Evolutionary conservation across 1,140 invertebrate species (phyloP).

Genomic region (Archivesica marissinica): DNA sequence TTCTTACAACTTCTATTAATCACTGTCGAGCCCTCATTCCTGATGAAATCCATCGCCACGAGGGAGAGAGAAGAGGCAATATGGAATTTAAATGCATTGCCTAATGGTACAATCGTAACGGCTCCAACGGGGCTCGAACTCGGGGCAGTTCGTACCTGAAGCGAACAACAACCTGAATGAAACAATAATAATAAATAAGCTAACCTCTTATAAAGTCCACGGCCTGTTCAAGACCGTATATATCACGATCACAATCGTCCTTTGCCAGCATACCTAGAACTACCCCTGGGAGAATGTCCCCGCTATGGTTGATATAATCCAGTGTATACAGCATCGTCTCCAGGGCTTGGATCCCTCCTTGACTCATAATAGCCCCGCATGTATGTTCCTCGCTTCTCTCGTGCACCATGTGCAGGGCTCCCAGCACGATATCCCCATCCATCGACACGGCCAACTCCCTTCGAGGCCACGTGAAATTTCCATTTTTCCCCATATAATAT

Average conservation of each 20-base stretch:
- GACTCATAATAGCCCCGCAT: slow-evolving; percentile 97
- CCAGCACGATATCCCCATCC: slow-evolving; percentile 91
- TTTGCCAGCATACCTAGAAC: slow-evolving; percentile 94
- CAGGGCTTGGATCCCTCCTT: slow-evolving; percentile 94
- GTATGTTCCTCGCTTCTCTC: slow-evolving; percentile 91
- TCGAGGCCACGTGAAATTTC: slow-evolving; percentile 89
- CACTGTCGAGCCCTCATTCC: too few species aligned
- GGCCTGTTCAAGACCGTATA: slow-evolving; percentile 97
- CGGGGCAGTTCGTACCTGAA: too few species aligned
- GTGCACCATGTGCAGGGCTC: slow-evolving; percentile 98
- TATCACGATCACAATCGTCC: slow-evolving; percentile 98
- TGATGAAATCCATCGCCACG: too few species aligned
- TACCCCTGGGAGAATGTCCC: slow-evolving; percentile 89
- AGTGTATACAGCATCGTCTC: slow-evolving; percentile 97
- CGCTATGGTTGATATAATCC: slow-evolving; percentile 90
- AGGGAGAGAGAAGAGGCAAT: too few species aligned
- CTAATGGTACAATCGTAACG: too few species aligned
- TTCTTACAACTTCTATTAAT: too few species aligned
- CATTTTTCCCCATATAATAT: slow-evolving; percentile 60
- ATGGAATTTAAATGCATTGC: too few species aligned
- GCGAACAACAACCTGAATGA: too few species aligned
- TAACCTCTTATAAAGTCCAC: slow-evolving; percentile 99
- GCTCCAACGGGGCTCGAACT: too few species aligned
- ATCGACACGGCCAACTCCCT: slow-evolving; percentile 92
- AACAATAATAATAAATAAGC: too few species aligned